These are phyloP conservation scores for Malthinus flaveolus DNA, from an alignment of 2,888 invertebrate genomes.

Conservation along the genomic window DNA sequence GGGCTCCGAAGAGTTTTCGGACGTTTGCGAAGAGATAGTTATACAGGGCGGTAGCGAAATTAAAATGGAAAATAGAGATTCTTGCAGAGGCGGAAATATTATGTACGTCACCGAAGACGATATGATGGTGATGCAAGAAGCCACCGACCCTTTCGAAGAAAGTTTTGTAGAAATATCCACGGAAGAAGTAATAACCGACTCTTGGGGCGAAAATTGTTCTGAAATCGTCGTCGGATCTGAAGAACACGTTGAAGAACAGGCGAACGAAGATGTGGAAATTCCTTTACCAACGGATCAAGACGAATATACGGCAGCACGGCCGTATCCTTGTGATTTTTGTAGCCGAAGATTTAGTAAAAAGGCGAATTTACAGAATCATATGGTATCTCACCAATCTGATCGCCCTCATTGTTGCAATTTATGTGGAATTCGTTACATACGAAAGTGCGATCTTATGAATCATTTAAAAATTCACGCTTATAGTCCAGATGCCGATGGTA, in stretches of 20 bases:
- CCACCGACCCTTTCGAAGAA: conserved; percentile 49
- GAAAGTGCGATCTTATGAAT: conserved; percentile 80
- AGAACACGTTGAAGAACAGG: conserved; percentile 56
- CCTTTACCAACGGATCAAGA: conserved; percentile 82
- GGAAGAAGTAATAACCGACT: conserved; percentile 81
- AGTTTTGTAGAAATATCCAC: conserved; percentile 58
- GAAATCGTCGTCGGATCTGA: conserved; percentile 66
- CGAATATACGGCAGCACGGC: conserved; percentile 74
- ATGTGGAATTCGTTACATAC: conserved; percentile 78
- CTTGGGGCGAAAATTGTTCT: conserved; percentile 75
- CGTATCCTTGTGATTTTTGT: conserved; percentile 86
- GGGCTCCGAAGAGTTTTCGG: conserved; percentile 50
- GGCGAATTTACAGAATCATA: conserved; percentile 82
- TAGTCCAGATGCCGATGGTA: conserved; percentile 64
- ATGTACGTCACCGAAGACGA: conserved; percentile 52
- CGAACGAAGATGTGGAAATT: conserved; percentile 69
- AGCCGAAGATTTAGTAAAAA: conserved; percentile 83
- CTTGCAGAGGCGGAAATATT: conserved; percentile 38
- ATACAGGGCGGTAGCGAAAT: conserved; percentile 47
- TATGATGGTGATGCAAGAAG: conserved; percentile 49
- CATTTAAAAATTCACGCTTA: conserved; percentile 82
- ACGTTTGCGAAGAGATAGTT: conserved; percentile 55
- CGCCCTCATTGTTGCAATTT: conserved; percentile 81
- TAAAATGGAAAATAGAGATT: conserved; percentile 27
- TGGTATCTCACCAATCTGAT: conserved; percentile 85